Percentiles rank a stretch among this genome's conserved stretches.
phyloP scores from a whole-genome alignment of 2,888 invertebrate genomes.

The Eubasilissa splendida region DNA sequence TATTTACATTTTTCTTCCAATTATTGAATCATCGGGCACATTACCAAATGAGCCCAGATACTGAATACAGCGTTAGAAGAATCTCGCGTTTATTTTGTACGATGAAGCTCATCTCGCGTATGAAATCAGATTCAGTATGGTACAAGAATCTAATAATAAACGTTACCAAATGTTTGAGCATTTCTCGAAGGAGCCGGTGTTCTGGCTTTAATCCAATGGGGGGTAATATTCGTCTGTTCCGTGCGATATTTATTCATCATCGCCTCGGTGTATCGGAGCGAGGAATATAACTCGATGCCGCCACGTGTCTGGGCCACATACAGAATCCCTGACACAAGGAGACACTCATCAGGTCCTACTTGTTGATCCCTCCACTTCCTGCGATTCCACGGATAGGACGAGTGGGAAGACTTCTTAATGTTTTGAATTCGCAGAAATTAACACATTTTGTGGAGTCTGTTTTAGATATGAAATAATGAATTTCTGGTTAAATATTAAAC shows the following conservation, averaged over 20 bases:
- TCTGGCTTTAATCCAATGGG: conserved; percentile 26
- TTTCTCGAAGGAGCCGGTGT: conserved; percentile 5
- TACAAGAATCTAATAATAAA: conserved; percentile 25
- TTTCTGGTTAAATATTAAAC: no score
- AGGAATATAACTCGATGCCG: not conserved
- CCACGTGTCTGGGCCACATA: not conserved
- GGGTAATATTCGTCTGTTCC: conserved; percentile 10
- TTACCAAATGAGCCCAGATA: no score
- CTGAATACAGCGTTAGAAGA: no score
- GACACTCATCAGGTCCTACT: not conserved
- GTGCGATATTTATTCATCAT: conserved; percentile 14
- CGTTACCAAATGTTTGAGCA: conserved; percentile 34
- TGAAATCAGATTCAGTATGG: conserved; percentile 15
- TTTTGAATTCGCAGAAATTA: not conserved
- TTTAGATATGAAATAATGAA: no score
- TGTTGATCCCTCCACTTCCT: conserved; percentile 19
- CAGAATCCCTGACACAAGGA: not conserved
- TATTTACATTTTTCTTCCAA: no score
- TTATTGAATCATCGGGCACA: no score
- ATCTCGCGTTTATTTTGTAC: not conserved
- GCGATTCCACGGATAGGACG: not conserved
- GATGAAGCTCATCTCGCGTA: not conserved
- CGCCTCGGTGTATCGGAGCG: not conserved
- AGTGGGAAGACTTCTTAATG: no score
- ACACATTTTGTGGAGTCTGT: no score